Evolutionary conservation across 1,140 invertebrate species (phyloP), one percentile per base, ranked within the genome.

Genomic region (Ips typographus): DNA sequence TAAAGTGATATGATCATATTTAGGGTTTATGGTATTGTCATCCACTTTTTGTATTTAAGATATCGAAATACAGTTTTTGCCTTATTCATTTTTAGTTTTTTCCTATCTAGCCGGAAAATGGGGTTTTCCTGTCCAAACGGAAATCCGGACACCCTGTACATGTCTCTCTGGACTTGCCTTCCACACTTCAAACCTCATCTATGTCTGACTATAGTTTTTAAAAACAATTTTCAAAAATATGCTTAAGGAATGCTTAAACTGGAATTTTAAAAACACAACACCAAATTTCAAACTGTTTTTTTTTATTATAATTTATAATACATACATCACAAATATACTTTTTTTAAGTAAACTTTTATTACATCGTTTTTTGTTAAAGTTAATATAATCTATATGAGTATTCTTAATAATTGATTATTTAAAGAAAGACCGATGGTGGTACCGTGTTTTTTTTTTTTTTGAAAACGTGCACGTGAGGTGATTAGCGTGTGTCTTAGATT

Each of bases 281-380:
- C 22, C 22, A 22, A 22, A 22, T 22, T 22, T 22, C 22, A 22
- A 22, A 22, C 22, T 22, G 22, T 22, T 55, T 55, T 36, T 55
- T 55, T 58, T 41, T 58, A 41, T 39, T 58, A 40, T 58, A 40
- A 58, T 58, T 55, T 55, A 22, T 55, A 55, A 53, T 58, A 58
- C 56, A 58, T 58, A 58, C 56, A 58, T 58, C 56, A 58, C 56
- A 58, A 58, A 58, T 58, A 58, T 58, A 40, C 37, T 58, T 58
- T 58, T 8, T 58, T 47, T 47, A 58, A 58, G 6, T 58, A 58
- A 58, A 58, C 40, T 58, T 40, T 36, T 40, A 6, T 58, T 41
- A 40, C 38, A 5, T 58, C 40, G 36, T 58, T 40, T 40, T 8
- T 0, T 22, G 22, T 22, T 22, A 22, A 22, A 22, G 22, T 22